Evolutionary conservation across 2,113 vertebrate genomes (phyloP).

Genomic region (Nicator chloris): DNA sequence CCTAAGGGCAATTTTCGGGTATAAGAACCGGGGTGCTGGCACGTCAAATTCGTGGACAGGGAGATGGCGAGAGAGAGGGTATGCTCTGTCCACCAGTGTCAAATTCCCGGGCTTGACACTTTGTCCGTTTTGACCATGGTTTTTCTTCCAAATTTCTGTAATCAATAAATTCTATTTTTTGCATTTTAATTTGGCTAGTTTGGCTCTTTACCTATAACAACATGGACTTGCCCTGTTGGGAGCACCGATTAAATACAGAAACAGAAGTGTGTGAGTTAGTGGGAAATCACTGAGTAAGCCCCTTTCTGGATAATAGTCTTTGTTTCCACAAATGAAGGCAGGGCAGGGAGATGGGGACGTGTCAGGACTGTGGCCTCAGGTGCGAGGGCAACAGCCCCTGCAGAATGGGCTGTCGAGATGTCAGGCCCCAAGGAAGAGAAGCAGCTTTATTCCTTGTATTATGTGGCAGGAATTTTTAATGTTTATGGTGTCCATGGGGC

Average conservation of each 20-base stretch:
- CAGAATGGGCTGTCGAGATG: background rate
- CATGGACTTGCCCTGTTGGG: background rate
- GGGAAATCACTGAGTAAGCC: background rate
- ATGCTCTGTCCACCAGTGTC: too few relatives aligned
- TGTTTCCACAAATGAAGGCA: background rate
- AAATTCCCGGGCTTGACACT: too few relatives aligned
- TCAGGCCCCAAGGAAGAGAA: background rate
- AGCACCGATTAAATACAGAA: background rate
- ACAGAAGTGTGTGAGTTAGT: background rate
- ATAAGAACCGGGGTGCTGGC: too few relatives aligned
- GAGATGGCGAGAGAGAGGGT: too few relatives aligned
- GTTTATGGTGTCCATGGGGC: background rate
- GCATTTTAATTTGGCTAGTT: too few relatives aligned
- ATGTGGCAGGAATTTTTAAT: background rate
- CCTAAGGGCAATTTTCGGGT: too few relatives aligned
- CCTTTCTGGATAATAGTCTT: background rate
- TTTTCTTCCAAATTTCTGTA: too few relatives aligned
- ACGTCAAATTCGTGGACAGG: too few relatives aligned
- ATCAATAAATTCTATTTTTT: too few relatives aligned
- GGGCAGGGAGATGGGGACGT: background rate
- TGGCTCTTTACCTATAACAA: too few relatives aligned
- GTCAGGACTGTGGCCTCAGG: fast-evolving
- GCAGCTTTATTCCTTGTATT: background rate
- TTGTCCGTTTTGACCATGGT: too few relatives aligned
- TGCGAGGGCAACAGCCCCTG: fast-evolving